These are phyloP conservation scores for Agrenia bidenticulata DNA, from an alignment of 2,888 invertebrate genomes.

Conservation along the genomic window DNA sequence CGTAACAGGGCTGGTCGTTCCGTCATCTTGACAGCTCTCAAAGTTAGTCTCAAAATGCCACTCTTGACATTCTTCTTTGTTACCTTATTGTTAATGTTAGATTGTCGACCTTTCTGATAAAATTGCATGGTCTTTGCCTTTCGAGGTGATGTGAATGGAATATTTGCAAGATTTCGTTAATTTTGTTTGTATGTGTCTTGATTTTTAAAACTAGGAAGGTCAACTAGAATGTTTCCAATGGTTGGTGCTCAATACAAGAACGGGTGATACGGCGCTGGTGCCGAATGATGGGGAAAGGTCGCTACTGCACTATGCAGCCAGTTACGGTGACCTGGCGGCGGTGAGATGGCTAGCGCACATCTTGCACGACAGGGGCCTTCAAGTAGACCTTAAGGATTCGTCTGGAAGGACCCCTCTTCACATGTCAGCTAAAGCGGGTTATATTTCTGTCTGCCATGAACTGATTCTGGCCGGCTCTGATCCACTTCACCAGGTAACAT, in stretches of 20 bases:
- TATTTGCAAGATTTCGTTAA: too few relatives aligned
- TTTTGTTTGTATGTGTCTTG: too few relatives aligned
- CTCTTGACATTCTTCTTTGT: neutral
- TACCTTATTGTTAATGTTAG: constrained; percentile 5
- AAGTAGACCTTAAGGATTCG: constrained; percentile 54
- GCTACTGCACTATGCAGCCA: constrained; percentile 56
- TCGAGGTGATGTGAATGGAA: too few relatives aligned
- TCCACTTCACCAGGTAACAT: constrained; percentile 40
- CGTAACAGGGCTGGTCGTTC: constrained; percentile 56
- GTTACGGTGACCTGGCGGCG: constrained; percentile 54
- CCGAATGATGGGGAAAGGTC: constrained; percentile 55
- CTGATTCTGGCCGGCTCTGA: constrained; percentile 48
- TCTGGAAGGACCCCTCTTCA: constrained; percentile 54
- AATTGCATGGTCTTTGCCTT: too few relatives aligned
- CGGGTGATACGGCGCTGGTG: constrained; percentile 53
- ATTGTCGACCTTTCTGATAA: constrained; percentile 13
- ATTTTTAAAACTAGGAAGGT: constrained; percentile 53
- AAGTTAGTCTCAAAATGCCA: constrained; percentile 52
- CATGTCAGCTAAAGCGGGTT: constrained; percentile 55
- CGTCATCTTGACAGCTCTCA: constrained; percentile 55
- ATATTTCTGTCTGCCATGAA: constrained; percentile 52
- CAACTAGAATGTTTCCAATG: constrained; percentile 55
- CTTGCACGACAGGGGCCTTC: constrained; percentile 41
- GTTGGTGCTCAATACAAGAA: constrained; percentile 55
- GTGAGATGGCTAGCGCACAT: constrained; percentile 47